Conservation (phyloP, 2,888 invertebrate species). For the Cephus pygmeus region DNA sequence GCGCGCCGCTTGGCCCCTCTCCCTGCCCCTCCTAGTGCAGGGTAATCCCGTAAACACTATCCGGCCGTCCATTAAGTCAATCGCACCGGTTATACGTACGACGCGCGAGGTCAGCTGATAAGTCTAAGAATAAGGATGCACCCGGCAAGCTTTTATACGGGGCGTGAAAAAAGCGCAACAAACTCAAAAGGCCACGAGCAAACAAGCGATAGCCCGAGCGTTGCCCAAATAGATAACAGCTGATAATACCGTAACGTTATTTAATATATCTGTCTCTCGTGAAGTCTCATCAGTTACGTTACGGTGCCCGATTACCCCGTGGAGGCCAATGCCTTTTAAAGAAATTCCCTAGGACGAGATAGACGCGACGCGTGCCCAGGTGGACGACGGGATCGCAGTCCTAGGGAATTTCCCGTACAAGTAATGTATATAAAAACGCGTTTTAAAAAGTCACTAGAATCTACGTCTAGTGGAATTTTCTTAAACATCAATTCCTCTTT, state of each 20-base stretch:
- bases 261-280: constrained; percentile 33
- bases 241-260: constrained; percentile 47
- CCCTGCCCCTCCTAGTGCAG: not conserved
- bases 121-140: not conserved
- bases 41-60: not conserved
- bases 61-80: not conserved
- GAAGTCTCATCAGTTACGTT: not conserved
- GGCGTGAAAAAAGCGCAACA: constrained; percentile 1
- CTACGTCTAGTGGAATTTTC: constrained; percentile 4
- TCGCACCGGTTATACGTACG: not conserved
- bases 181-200: constrained; percentile 32
- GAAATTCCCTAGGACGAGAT: not conserved
- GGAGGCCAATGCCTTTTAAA: not conserved
- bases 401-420: not conserved
- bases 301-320: not conserved
- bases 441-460: not conserved
- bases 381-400: not conserved
- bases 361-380: not conserved
- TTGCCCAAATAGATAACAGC: constrained; percentile 53
- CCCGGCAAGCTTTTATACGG: not conserved
- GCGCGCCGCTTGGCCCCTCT: not conserved
- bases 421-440: too few relatives aligned
- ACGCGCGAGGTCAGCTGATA: not conserved
- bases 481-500: not conserved
- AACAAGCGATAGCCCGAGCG: constrained; percentile 49